Base-by-base conservation (phyloP, 2,113 vertebrate genomes). In the Octodon degus region DNA sequence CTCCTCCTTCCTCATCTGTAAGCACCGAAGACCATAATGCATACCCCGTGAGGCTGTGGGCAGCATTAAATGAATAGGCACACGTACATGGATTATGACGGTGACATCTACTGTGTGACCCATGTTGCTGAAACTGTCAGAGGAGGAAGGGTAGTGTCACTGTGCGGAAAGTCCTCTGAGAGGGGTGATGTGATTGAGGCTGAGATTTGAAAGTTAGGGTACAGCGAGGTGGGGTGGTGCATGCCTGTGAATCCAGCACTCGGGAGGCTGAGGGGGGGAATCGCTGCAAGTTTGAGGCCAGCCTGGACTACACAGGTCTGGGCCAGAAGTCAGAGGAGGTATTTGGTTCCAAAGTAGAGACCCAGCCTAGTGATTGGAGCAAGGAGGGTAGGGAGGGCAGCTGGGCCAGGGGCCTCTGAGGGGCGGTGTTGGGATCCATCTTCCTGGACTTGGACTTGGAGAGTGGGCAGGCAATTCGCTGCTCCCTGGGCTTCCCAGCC, bases 31-130 rank as follows among this genome's bases (percentile, higher is more conserved):
- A 50, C 90, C 13, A 24, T 63, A 53, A 84, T 9, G 22, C 24
- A 34, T 17, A 30, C 11, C 63, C 40, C 32, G 65, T 84, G 92
- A 53, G 55, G 32, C 6, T 25, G 20, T 20, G 62, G 40, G 20
- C 24, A 58, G 43, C 19, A 34, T 7, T 37, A 34, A 34, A 70
- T 83, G 5, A 30, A 55, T n/a, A 5, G 32, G 74, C n/a, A 37
- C 22, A 24, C 13, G 3, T 43, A 14, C 86, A 50, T 14, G 3
- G 27, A 2, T 22, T 8, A 37, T 40, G 1, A 53, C 0, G 8
- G 0, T 2, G 20, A 32, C 2, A 7, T 7, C 7, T 9, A 1
- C 8, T 7, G 14, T 2, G 0, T 7, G 9, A 4, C 40, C 22
- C 25, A 11, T 1, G 11, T 4, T 16, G 0, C 0, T 5, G 60